These are phyloP conservation scores for Ceramica pisi DNA, from an alignment of 2,888 invertebrate genomes.

Conservation along the genomic window DNA sequence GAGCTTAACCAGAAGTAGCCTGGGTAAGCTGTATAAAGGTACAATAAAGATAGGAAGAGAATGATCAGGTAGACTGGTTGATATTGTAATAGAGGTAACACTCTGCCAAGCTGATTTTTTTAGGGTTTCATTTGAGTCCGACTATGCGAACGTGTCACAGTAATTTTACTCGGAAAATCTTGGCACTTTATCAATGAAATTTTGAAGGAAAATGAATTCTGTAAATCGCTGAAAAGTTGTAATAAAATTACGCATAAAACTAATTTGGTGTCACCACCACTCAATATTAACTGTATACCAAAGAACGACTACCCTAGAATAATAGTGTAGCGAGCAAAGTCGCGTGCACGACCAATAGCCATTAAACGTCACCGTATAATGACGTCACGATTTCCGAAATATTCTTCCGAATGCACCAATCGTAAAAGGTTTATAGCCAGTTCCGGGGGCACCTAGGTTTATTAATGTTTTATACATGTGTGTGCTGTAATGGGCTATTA, in stretches of 20 bases:
- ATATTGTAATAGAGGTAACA: no score
- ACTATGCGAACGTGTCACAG: not conserved
- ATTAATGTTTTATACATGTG: constrained; percentile 79
- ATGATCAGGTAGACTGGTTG: no score
- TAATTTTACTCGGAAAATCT: not conserved
- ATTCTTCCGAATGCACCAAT: constrained; percentile 87
- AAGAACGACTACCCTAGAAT: not conserved
- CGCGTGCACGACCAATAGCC: constrained; percentile 61
- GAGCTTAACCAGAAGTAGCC: no score
- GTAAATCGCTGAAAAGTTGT: not conserved
- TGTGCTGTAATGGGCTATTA: constrained; percentile 73
- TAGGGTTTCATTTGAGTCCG: not conserved
- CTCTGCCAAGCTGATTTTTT: no score
- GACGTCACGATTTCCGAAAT: constrained; percentile 84
- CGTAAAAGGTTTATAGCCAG: constrained; percentile 87
- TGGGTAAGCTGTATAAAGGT: no score
- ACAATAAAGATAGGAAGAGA: no score
- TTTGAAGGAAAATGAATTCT: not conserved
- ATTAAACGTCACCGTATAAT: constrained; percentile 79
- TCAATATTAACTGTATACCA: no score
- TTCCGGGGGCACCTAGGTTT: constrained; percentile 75
- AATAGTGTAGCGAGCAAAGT: not conserved
- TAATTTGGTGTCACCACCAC: no score
- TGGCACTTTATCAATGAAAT: not conserved
- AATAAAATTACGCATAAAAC: not conserved